Evolutionary conservation across 2,797 vertebrate species (phyloP), one percentile per base, ranked within the genome.

Genomic region (Dromococcyx pavoninus): DNA sequence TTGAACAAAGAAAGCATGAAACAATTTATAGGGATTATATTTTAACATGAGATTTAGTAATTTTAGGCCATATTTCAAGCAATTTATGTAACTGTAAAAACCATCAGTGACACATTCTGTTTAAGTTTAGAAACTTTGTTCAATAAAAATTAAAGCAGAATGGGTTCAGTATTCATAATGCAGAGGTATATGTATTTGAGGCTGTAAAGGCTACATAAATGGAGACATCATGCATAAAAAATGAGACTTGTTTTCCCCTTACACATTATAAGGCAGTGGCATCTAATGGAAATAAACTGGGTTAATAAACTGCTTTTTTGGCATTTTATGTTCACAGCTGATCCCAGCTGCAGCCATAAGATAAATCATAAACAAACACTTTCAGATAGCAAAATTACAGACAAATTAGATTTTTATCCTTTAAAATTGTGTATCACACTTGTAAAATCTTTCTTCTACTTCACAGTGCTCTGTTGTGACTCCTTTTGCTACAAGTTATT

Each of bases 231-330:
- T 82, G 37, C 83, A 89, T 94, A 91, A 89, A 93, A 94, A 94
- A 79, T 76, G 30, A 93, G 83, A 72, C n/a, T 94, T 94, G 41
- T 95, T 97, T 95, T 84, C 67, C 48, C 90, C 94, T 95, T 97
- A 88, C 58, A 93, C 95, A 95, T 95, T 96, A 94, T 74, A 91
- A 94, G 78, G 84, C 80, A 82, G 28, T 81, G 51, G 13, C 92
- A 65, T 95, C 91, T 93, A 92, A 89, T 62, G 86, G 84, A 84
- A 95, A 95, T 94, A 95, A 95, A 96, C 91, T 87, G 77, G 92
- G 94, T 95, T 95, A 91, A 48, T 41, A 96, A 97, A 96, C 70
- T 95, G 96, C 97, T 93, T 91, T 76, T 91, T 96, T 93, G 94
- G 96, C 97, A 96, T 30, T 91, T 97, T 95, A 90, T 87, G 83